These are phyloP conservation scores for Drosophila bocki DNA, from an alignment of 1,140 invertebrate species.

Conservation along the genomic window DNA sequence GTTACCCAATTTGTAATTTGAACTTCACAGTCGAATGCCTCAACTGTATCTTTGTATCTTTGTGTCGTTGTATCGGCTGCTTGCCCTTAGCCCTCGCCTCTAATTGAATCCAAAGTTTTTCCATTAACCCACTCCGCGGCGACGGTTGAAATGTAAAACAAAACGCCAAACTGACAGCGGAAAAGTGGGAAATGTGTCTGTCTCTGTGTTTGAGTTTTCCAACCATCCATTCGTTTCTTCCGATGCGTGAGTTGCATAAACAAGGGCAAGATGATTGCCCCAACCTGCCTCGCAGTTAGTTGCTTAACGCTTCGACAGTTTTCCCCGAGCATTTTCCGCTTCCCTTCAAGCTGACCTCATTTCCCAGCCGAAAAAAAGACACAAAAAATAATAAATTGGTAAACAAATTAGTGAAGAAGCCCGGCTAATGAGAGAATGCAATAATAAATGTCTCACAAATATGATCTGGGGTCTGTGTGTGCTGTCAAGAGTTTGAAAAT, in stretches of 20 bases:
- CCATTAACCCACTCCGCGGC: conserved; percentile 40
- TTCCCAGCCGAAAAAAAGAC: conserved; percentile 25
- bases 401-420: conserved; percentile 61
- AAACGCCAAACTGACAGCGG: conserved; percentile 55
- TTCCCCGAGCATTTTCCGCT: conserved; percentile 32
- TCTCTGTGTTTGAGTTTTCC: conserved; percentile 58
- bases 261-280: conserved; percentile 63
- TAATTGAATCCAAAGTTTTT: conserved; percentile 64
- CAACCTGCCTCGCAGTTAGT: conserved; percentile 45
- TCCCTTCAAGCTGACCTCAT: conserved; percentile 68
- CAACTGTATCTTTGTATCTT: conserved; percentile 30
- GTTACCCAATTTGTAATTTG: conserved; percentile 56
- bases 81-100: conserved; percentile 45
- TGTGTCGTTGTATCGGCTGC: conserved; percentile 17
- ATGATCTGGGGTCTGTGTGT: conserved; percentile 42
- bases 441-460: conserved; percentile 55
- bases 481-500: conserved; percentile 46
- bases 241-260: conserved; percentile 74
- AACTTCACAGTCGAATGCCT: conserved; percentile 44
- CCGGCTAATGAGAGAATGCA: conserved; percentile 63
- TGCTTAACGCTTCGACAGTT: conserved; percentile 79
- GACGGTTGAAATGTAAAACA: conserved; percentile 31
- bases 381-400: conserved; percentile 20
- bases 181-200: conserved; percentile 58
- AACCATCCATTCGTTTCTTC: conserved; percentile 5